Conservation (phyloP, 2,113 vertebrate species). For the Heterocephalus glaber region DNA sequence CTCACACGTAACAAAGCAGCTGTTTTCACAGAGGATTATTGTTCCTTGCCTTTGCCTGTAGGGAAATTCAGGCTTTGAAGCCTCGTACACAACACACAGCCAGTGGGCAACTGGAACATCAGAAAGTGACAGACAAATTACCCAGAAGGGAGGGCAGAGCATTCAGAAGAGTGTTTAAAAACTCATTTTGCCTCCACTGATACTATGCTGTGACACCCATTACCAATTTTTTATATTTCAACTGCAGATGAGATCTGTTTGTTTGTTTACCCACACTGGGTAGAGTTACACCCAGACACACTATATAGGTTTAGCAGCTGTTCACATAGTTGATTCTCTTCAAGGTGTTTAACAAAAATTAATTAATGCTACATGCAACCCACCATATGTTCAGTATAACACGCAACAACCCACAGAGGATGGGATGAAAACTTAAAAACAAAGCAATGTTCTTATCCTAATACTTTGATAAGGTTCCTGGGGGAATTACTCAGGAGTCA, state of each 20-base stretch:
- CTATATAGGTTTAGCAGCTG: constrained; percentile 24
- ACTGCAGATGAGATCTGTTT: constrained; percentile 57
- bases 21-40: constrained; percentile 55
- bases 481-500: neutral
- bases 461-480: neutral
- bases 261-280: constrained; percentile 11
- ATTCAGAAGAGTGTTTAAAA: constrained; percentile 67
- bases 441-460: neutral
- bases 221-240: constrained; percentile 61
- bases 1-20: constrained; percentile 58
- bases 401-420: neutral
- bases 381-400: constrained; percentile 34
- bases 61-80: constrained; percentile 58
- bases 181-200: constrained; percentile 50
- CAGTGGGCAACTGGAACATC: constrained; percentile 47
- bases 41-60: constrained; percentile 25
- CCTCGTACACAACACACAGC: constrained; percentile 18
- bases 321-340: neutral
- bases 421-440: constrained; percentile 36
- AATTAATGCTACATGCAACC: constrained; percentile 43
- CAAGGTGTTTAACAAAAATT: constrained; percentile 55
- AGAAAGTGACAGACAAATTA: constrained; percentile 71
- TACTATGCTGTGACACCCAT: constrained; percentile 35
- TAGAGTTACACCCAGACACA: neutral
- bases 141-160: constrained; percentile 64